These are phyloP conservation scores for Crioceris asparagi DNA, from an alignment of 2,888 invertebrate genomes.

Conservation along the genomic window DNA sequence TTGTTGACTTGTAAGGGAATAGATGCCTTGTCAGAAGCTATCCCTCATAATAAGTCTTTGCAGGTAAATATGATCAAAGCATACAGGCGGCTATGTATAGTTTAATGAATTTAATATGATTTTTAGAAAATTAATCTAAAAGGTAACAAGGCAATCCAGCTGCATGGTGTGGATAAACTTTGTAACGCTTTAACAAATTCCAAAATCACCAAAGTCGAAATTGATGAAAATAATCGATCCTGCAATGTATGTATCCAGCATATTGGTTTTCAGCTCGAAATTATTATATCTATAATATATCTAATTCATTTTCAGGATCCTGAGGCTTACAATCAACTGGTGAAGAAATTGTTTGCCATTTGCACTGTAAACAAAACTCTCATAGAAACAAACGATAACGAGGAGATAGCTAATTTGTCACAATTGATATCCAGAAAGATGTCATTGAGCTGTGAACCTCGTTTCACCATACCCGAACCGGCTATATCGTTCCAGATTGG, in stretches of 20 bases:
- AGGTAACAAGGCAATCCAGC: constrained; percentile 34
- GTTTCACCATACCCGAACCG: constrained; percentile 19
- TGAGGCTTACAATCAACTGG: constrained; percentile 29
- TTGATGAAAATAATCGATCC: constrained; percentile 32
- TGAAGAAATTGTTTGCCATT: constrained; percentile 31
- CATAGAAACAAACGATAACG: constrained; percentile 20
- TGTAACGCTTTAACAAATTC: constrained; percentile 32
- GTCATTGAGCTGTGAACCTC: constrained; percentile 32
- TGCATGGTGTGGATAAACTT: constrained; percentile 29
- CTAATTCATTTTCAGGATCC: constrained; percentile 28
- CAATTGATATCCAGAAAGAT: constrained; percentile 28
- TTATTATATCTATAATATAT: neutral
- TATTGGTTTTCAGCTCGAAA: too few relatives aligned
- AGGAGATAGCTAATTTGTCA: constrained; percentile 25
- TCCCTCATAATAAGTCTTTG: constrained; percentile 29
- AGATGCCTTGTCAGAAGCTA: constrained; percentile 25
- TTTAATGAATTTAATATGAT: constrained; percentile 6
- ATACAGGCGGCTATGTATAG: too few relatives aligned
- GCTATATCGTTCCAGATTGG: constrained; percentile 14
- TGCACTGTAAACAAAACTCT: constrained; percentile 31
- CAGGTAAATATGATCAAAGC: constrained; percentile 19
- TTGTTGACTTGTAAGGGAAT: constrained; percentile 33
- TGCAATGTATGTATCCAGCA: constrained; percentile 30
- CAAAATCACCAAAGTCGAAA: constrained; percentile 31
- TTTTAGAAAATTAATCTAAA: constrained; percentile 33